Conservation (phyloP, 2,113 vertebrate species). For the Emydura subglobosa region DNA sequence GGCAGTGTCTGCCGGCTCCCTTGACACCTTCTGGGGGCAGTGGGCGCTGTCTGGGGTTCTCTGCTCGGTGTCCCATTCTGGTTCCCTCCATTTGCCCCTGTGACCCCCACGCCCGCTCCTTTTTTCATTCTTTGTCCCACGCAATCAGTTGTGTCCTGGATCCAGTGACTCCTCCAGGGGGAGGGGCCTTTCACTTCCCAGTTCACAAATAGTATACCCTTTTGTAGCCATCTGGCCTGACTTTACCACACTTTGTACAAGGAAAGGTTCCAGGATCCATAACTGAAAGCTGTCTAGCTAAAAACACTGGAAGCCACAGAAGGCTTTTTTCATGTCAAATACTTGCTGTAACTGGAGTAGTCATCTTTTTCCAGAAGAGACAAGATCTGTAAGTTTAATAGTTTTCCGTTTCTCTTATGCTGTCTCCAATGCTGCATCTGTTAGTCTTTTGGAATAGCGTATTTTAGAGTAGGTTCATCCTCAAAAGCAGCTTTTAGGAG, state of each 20-base stretch:
- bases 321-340: background rate
- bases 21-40: too few species aligned
- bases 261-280: constrained; percentile 1
- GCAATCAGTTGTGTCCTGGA: too few species aligned
- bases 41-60: too few species aligned
- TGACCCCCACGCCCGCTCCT: too few species aligned
- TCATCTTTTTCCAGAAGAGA: background rate
- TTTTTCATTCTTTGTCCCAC: too few species aligned
- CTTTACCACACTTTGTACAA: background rate
- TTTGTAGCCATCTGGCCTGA: too few species aligned
- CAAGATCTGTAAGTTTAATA: background rate
- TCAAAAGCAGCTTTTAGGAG: background rate
- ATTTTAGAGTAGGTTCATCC: background rate
- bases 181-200: too few species aligned
- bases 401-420: background rate
- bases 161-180: too few species aligned
- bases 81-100: too few species aligned
- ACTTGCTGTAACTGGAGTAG: constrained; percentile 28
- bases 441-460: constrained; percentile 10
- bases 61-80: too few species aligned
- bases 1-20: too few species aligned
- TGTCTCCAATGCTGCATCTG: background rate
- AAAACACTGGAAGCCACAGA: background rate
- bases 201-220: too few species aligned
- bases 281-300: background rate